A percentile compares a stretch with the other conserved stretches of the same genome.
Conservation (phyloP, 2,888 invertebrate genomes). For the Xanthia icteritia region DNA sequence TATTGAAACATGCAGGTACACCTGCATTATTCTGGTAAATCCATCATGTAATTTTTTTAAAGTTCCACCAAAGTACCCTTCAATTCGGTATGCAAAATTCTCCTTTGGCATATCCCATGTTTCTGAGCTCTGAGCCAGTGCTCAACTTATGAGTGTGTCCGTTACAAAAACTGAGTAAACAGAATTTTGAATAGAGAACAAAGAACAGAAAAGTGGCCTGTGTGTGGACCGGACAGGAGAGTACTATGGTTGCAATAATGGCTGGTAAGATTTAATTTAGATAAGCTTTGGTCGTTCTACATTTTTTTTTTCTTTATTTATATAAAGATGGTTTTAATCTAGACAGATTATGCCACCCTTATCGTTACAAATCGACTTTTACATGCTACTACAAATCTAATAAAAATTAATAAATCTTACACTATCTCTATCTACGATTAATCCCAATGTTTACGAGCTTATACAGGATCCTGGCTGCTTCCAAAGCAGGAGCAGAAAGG, state of each 20-base stretch:
- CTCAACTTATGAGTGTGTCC: conserved; percentile 67
- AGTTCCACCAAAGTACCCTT: background rate
- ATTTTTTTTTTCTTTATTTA: too few species aligned
- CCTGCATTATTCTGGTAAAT: background rate
- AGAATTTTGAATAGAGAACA: conserved; percentile 72
- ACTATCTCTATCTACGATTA: too few species aligned
- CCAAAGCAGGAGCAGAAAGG: too few species aligned
- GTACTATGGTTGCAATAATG: conserved; percentile 55
- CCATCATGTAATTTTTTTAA: background rate
- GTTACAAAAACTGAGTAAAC: conserved; percentile 73
- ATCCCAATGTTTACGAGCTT: too few species aligned
- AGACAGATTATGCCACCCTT: too few species aligned
- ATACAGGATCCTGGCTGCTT: too few species aligned
- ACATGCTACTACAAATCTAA: too few species aligned
- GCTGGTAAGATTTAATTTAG: conserved; percentile 30
- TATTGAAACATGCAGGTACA: background rate
- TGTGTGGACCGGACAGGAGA: conserved; percentile 62
- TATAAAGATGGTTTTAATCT: too few species aligned
- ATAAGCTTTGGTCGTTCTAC: conserved; percentile 8
- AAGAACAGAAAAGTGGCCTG: conserved; percentile 73
- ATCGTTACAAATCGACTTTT: too few species aligned
- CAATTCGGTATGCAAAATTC: conserved; percentile 2
- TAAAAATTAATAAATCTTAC: too few species aligned
- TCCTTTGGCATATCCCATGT: conserved; percentile 17
- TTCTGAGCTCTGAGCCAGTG: conserved; percentile 31